Evolutionary conservation across 2,888 invertebrate genomes (phyloP).

Genomic region (Lasiommata megera): DNA sequence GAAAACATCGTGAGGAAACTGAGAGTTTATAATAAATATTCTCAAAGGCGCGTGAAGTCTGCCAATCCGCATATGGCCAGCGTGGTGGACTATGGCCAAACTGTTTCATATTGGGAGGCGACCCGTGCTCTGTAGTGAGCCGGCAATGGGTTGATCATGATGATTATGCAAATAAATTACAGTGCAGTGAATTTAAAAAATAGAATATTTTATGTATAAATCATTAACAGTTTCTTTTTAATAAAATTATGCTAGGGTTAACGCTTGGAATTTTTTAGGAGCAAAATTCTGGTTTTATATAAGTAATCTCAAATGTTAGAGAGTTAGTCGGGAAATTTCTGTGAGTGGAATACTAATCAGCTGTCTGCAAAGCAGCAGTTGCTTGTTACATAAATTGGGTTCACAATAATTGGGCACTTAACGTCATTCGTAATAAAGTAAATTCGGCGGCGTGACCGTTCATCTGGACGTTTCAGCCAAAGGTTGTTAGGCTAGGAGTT

Average conservation of each 20-base stretch:
- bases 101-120: no score
- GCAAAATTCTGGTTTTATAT: background rate
- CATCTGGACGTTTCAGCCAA: slow-evolving; percentile 61
- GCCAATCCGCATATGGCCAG: no score
- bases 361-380: slow-evolving; percentile 47
- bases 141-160: no score
- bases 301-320: slow-evolving; percentile 14
- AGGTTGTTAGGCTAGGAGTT: slow-evolving; percentile 62
- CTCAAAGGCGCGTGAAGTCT: no score
- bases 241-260: background rate
- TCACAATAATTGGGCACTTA: slow-evolving; percentile 51
- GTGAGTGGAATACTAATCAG: slow-evolving; percentile 51
- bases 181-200: no score
- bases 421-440: slow-evolving; percentile 65
- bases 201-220: no score
- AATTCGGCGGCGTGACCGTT: slow-evolving; percentile 62
- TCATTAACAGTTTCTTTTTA: no score
- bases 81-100: no score
- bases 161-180: no score
- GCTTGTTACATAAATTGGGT: slow-evolving; percentile 55
- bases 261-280: background rate
- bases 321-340: slow-evolving; percentile 29
- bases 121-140: no score
- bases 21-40: no score
- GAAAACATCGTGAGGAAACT: no score